These are phyloP conservation scores for Molossus molossus DNA, from an alignment of 2,797 vertebrate species.

Conservation along the genomic window DNA sequence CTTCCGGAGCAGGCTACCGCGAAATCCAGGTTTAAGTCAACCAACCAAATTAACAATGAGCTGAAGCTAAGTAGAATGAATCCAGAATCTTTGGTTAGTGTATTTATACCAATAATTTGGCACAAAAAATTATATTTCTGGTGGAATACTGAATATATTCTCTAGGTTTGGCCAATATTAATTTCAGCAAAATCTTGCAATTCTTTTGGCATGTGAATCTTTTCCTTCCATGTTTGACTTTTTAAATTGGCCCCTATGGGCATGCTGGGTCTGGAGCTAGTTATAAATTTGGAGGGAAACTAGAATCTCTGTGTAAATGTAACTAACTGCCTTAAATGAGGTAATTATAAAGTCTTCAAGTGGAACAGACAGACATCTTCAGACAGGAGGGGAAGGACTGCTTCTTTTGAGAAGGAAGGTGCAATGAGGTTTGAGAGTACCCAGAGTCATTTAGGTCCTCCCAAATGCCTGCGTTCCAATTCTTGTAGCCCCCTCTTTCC, in stretches of 20 bases:
- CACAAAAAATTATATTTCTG: neutral
- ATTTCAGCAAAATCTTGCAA: constrained; percentile 48
- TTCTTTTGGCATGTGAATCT: constrained; percentile 6
- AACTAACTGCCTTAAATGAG: neutral
- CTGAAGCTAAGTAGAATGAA: neutral
- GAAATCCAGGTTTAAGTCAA: neutral
- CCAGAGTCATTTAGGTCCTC: neutral
- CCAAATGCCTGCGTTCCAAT: neutral
- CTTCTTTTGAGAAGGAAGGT: neutral
- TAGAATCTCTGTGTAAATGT: neutral
- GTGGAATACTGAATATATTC: constrained; percentile 14
- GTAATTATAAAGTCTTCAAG: neutral
- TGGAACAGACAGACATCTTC: neutral
- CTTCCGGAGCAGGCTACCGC: neutral
- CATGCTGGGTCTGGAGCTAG: neutral
- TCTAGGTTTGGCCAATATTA: constrained; percentile 39
- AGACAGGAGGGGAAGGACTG: neutral
- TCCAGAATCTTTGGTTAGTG: neutral
- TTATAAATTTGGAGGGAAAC: neutral
- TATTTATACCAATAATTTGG: constrained; percentile 6
- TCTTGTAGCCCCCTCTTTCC: neutral
- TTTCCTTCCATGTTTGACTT: constrained; percentile 44
- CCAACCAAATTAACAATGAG: neutral
- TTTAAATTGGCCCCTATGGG: constrained; percentile 13
- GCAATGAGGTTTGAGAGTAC: neutral